Conservation (phyloP, 2,113 vertebrate genomes). For the Macquaria ambigua region DNA sequence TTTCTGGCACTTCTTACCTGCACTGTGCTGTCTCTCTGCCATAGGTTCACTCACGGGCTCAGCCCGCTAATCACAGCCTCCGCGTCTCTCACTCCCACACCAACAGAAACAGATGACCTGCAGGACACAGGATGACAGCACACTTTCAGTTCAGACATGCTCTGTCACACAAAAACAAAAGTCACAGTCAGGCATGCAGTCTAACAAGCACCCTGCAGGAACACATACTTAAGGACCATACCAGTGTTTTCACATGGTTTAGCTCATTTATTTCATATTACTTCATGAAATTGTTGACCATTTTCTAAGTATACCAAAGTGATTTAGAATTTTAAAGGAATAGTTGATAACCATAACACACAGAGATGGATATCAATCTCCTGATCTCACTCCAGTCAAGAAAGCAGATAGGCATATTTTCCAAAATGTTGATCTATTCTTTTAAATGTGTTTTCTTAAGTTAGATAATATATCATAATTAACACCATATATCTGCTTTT, state of each 20-base stretch:
- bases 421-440: too few species aligned
- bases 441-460: too few species aligned
- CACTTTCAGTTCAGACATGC: neutral
- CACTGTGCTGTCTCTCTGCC: constrained; percentile 72
- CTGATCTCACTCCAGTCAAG: too few species aligned
- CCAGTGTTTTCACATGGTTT: neutral
- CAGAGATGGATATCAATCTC: too few species aligned
- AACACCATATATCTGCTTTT: too few species aligned
- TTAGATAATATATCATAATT: too few species aligned
- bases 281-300: neutral
- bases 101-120: constrained; percentile 55
- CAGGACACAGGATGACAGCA: constrained; percentile 31
- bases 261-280: neutral
- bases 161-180: constrained; percentile 6
- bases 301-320: neutral
- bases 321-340: neutral
- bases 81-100: constrained; percentile 32
- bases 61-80: constrained; percentile 50
- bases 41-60: constrained; percentile 69
- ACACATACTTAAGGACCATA: too few species aligned
- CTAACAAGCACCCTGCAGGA: neutral
- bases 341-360: neutral
- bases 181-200: neutral
- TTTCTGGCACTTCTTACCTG: constrained; percentile 61
- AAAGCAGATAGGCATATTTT: too few species aligned